A percentile compares a stretch with the other conserved stretches of the same genome.
Conservation (phyloP, 1,140 invertebrate genomes). For the Ips nitidus region DNA sequence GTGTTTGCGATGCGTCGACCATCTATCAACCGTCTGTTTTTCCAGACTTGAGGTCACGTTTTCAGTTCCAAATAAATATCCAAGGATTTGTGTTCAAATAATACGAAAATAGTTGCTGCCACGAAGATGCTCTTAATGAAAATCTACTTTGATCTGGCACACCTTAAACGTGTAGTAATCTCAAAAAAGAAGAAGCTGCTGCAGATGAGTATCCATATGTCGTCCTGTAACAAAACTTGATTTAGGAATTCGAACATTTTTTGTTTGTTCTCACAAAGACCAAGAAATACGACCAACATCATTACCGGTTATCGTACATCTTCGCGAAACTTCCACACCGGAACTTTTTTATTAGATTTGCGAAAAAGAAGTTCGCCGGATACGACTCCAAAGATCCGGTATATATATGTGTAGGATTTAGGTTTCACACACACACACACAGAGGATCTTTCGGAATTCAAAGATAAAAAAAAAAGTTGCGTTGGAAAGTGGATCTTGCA, state of each 20-base stretch:
- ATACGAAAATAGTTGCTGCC: not conserved
- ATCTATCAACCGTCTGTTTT: conserved; percentile 20
- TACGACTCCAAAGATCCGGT: conserved; percentile 14
- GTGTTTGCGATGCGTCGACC: conserved; percentile 20
- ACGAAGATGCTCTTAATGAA: not conserved
- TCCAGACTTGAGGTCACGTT: conserved; percentile 15
- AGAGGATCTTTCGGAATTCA: conserved; percentile 10
- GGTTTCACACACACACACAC: conserved; percentile 19
- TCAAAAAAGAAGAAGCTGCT: not conserved
- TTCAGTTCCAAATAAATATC: conserved; percentile 18
- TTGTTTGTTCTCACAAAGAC: not conserved
- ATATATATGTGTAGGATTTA: conserved; percentile 13
- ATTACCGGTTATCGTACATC: conserved; percentile 24
- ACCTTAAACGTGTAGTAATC: not conserved
- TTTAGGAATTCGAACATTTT: not conserved
- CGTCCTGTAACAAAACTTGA: too few relatives aligned
- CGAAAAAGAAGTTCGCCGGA: conserved; percentile 7
- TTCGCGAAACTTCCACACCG: conserved; percentile 14
- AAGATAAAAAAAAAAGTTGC: conserved; percentile 11
- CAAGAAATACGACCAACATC: conserved; percentile 14
- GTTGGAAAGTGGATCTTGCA: conserved; percentile 6
- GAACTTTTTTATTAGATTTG: conserved; percentile 21
- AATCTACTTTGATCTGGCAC: not conserved
- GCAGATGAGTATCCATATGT: too few relatives aligned
- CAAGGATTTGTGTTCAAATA: not conserved